A percentile compares a stretch with the other conserved stretches of the same genome.
Conservation (phyloP, 2,888 invertebrate genomes). For the Drosophila birchii region DNA sequence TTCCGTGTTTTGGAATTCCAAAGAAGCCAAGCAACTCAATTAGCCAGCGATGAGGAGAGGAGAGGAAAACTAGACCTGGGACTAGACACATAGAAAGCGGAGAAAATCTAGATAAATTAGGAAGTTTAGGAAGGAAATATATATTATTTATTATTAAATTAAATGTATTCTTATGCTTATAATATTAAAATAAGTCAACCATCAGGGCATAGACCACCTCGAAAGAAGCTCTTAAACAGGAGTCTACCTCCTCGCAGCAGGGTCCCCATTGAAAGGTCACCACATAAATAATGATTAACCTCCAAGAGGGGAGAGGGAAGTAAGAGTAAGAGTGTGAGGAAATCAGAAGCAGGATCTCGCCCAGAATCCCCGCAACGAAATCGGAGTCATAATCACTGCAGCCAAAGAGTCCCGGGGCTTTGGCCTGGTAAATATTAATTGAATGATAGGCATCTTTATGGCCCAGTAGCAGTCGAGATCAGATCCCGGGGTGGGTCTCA, state of each 20-base stretch:
- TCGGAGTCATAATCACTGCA: constrained; percentile 39
- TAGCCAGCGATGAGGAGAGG: constrained; percentile 52
- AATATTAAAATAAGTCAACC: background rate
- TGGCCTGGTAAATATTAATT: constrained; percentile 74
- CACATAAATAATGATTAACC: constrained; percentile 63
- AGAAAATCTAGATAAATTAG: background rate
- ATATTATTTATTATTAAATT: background rate
- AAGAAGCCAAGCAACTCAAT: constrained; percentile 79
- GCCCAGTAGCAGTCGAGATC: constrained; percentile 38
- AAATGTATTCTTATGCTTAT: background rate
- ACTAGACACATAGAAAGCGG: background rate
- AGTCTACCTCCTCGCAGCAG: constrained; percentile 8
- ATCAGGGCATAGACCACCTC: constrained; percentile 15
- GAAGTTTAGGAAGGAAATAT: background rate
- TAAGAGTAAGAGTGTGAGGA: background rate
- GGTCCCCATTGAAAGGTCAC: constrained; percentile 32
- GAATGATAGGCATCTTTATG: constrained; percentile 81
- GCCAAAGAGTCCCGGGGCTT: constrained; percentile 28
- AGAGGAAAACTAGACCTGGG: constrained; percentile 36
- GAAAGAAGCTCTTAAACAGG: background rate
- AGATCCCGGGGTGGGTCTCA: constrained; percentile 17
- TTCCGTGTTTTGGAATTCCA: constrained; percentile 5
- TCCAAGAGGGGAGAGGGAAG: background rate
- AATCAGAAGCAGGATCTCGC: background rate
- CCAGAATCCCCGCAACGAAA: constrained; percentile 26